Base-by-base conservation (phyloP, 2,797 vertebrate genomes). In the Cercopithecus mitis region DNA sequence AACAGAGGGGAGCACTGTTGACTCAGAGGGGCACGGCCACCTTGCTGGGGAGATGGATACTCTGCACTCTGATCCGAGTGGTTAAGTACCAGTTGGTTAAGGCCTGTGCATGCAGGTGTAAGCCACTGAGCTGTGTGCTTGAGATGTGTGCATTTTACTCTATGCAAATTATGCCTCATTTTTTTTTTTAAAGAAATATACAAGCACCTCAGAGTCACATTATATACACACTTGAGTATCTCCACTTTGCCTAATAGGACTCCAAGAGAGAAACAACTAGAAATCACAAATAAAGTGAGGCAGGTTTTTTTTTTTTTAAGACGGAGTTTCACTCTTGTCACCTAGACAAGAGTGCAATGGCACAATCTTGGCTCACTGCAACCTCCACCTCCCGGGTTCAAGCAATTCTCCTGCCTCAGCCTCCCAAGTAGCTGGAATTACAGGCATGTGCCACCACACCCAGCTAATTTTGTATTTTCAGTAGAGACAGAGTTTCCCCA, bases 191-290 rank as follows among this genome's bases (percentile, higher is more conserved):
- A 55, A 73, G 43, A 43, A 45, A 41, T 61, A 75, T 4, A 4
- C 43, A 41, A 67, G 79, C 64, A 89, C 43, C 58, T 89, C 27
- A 57, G 67, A 64, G n/a, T 73, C 55, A 41, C 11, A 10, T 64
- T 73, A 36, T 30, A 39, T 30, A 14, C 4, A 47, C 20, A 14
- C 57, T 13, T 86, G 94, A 72, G 84, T 85, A 20, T 52, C 84
- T 57, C 79, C 30, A 15, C 88, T 83, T 95, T 39, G 87, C 90
- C 30, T 72, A 55, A 30, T 73, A 81, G 73, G 70, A 89, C 39
- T 84, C 76, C 33, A 33, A 88, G 90, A 90, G 76, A 70, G 47
- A 82, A 72, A 67, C 75, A 77, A 12, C 36, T 41, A 82, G 94
- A 90, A 86, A 43, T n/a, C 15, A 4, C 7, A 7, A 45, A 70